These are phyloP conservation scores for Agrotis puta DNA, from an alignment of 2,888 invertebrate species.

Conservation along the genomic window DNA sequence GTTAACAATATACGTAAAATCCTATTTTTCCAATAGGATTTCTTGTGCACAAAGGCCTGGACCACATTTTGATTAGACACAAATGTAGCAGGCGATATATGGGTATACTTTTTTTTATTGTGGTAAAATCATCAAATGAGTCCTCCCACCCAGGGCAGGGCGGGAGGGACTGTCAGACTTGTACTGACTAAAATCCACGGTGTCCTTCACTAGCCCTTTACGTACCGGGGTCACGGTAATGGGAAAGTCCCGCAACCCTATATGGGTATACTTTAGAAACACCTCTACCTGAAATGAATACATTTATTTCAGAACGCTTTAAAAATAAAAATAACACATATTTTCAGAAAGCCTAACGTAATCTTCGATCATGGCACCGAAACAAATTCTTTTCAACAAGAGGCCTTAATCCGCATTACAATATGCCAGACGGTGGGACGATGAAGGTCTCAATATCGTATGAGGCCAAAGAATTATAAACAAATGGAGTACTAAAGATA, in stretches of 20 bases:
- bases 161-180: too few species aligned
- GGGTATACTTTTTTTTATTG: background rate
- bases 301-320: too few species aligned
- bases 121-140: too few species aligned
- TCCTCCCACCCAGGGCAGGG: too few species aligned
- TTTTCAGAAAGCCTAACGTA: slow-evolving; percentile 42
- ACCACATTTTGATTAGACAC: background rate
- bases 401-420: slow-evolving; percentile 60
- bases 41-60: background rate
- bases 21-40: too few species aligned
- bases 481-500: slow-evolving; percentile 17
- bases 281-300: too few species aligned
- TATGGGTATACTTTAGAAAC: background rate
- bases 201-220: too few species aligned
- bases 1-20: too few species aligned
- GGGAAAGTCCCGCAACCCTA: too few species aligned
- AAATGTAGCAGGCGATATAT: background rate
- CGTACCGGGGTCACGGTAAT: too few species aligned
- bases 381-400: slow-evolving; percentile 59
- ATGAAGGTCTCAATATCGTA: slow-evolving; percentile 31
- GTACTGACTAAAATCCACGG: too few species aligned
- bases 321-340: too few species aligned
- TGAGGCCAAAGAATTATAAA: background rate
- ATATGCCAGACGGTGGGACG: slow-evolving; percentile 47
- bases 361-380: slow-evolving; percentile 49